These are phyloP conservation scores for Hypanus sabinus DNA, from an alignment of 2,113 vertebrate genomes.

Conservation along the genomic window DNA sequence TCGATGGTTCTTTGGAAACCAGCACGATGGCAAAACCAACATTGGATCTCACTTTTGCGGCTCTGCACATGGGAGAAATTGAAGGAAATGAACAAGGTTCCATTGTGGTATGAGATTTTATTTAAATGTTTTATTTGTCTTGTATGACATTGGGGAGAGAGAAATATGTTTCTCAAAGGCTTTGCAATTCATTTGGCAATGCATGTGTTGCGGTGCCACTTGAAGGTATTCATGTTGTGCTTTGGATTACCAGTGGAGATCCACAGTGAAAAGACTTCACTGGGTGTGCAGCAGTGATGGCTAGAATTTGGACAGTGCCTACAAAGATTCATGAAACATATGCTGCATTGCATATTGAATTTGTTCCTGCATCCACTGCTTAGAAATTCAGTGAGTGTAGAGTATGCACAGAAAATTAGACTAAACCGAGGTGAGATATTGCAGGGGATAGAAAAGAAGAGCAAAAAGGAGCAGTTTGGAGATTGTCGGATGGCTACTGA, in stretches of 20 bases:
- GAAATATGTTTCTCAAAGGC: not conserved
- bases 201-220: not conserved
- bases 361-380: too few species aligned
- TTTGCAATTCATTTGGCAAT: not conserved
- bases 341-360: too few species aligned
- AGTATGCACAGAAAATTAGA: too few species aligned
- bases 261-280: not conserved
- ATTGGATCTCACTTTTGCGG: constrained; percentile 55
- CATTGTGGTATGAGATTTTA: constrained; percentile 55
- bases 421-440: too few species aligned
- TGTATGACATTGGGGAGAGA: not conserved
- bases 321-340: too few species aligned
- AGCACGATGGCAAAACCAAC: not conserved
- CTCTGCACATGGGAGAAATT: constrained; percentile 57
- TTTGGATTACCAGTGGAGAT: not conserved
- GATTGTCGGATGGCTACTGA: too few species aligned
- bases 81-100: constrained; percentile 53
- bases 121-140: not conserved
- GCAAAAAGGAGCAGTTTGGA: too few species aligned
- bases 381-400: too few species aligned
- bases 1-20: not conserved
- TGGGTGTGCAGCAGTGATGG: too few species aligned
- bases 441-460: too few species aligned
- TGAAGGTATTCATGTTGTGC: not conserved
- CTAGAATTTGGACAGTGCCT: not conserved